Evolutionary conservation across 2,888 invertebrate species (phyloP), one percentile per base, ranked within the genome.

Genomic region (Sericinus montela): DNA sequence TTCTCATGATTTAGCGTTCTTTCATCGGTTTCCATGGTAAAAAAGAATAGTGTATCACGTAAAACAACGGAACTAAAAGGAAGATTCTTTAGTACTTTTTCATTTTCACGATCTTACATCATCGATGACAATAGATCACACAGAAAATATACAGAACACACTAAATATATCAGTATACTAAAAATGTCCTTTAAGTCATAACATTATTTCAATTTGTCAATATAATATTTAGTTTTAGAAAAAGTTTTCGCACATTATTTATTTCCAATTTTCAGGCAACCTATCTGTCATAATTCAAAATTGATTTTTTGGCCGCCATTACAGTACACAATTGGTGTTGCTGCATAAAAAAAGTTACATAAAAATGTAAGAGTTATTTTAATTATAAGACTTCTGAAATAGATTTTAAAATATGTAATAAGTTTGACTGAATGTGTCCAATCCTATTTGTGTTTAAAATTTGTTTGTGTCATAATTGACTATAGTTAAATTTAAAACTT

Each of bases 231-330:
- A 8, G 4, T 8, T 25, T 25, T 25, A 25, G 1, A 7, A 8
- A 25, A 25, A 8, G 1, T 25, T 25, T 25, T 8, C 25, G 25
- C 7, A 25, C 8, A 8, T 25, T 8, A 25, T 25, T 25, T 8
- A 52, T 42, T 48, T 15, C 23, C 9, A 19, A 40, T 51, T 52
- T 30, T 42, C 40, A 45, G 25, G 47, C 47, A 54, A 48, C 45
- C 45, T 47, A 53, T 39, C 58, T 75, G 74, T 80, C 82, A 80
- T 56, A 71, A 73, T 80, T 83, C 69, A 80, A 87, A 87, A 87
- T 87, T 86, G 87, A 87, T 86, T 87, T 19, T 87, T 85, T 78
- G 75, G 76, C 74, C 80, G 84, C 85, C 83, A 84, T 84, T 80
- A 63, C 19, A 28, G 5, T 11, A 28, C 19, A 19, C n/a, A n/a